Evolutionary conservation across 2,113 vertebrate genomes (phyloP).

Genomic region (Pipa parva): DNA sequence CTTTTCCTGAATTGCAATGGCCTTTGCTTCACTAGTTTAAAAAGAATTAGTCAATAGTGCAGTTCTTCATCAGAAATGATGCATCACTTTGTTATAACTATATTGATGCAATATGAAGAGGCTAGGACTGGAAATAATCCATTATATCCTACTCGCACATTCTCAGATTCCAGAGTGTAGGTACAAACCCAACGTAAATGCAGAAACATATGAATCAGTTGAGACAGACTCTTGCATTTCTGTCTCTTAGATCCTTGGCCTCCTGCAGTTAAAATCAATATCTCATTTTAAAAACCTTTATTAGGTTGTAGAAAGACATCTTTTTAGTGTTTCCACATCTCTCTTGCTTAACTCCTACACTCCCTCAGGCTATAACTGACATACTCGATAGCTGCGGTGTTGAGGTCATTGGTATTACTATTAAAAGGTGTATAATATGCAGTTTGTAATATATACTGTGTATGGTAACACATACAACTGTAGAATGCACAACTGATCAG

Average conservation of each 20-base stretch:
- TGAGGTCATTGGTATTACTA: conserved; percentile 14
- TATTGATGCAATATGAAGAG: too few relatives aligned
- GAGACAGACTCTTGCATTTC: conserved; percentile 34
- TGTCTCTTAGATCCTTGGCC: conserved; percentile 31
- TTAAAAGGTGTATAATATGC: neutral
- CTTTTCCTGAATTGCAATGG: too few relatives aligned
- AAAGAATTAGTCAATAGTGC: too few relatives aligned
- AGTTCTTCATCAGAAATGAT: too few relatives aligned
- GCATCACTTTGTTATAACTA: too few relatives aligned
- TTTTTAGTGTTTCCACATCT: conserved; percentile 32
- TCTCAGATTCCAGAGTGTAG: conserved; percentile 5
- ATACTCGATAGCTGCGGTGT: neutral
- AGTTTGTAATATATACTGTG: conserved; percentile 17
- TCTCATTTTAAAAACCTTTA: conserved; percentile 41
- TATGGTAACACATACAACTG: too few relatives aligned
- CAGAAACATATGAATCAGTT: conserved; percentile 27
- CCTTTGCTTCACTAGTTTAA: too few relatives aligned
- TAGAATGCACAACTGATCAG: too few relatives aligned
- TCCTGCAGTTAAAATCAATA: conserved; percentile 41
- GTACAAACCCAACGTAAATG: conserved; percentile 31
- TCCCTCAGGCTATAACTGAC: conserved; percentile 16
- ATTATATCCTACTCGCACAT: neutral
- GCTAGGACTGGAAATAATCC: neutral
- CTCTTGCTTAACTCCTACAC: conserved; percentile 30
- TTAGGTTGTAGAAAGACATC: conserved; percentile 36